A percentile compares a stretch with the other conserved stretches of the same genome.
These are phyloP conservation scores for Muntiacus reevesi DNA, from an alignment of 2,113 vertebrate species.

Conservation along the genomic window DNA sequence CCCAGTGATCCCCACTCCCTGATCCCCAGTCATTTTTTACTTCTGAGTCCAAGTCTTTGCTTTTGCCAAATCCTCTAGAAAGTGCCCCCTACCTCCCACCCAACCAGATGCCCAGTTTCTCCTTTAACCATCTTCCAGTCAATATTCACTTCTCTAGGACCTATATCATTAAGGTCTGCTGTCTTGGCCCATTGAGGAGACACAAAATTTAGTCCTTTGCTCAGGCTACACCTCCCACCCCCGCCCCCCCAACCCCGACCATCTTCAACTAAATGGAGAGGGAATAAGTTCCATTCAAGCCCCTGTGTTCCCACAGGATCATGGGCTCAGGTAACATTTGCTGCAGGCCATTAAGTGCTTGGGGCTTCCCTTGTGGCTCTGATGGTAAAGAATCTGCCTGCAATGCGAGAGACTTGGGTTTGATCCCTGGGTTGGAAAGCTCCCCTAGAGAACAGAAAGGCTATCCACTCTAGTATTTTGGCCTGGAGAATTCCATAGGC, in stretches of 20 bases:
- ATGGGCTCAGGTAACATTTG: not conserved
- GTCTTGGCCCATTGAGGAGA: not conserved
- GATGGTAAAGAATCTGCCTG: not conserved
- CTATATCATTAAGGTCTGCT: not conserved
- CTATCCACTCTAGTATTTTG: not conserved
- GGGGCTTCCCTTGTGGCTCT: not conserved
- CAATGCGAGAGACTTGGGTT: not conserved
- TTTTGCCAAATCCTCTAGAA: conserved; percentile 1
- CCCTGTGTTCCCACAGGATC: not conserved
- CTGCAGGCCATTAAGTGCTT: not conserved
- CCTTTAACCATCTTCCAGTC: not conserved
- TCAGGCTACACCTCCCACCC: not conserved
- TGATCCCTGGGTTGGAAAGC: not conserved
- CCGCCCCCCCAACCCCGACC: not conserved
- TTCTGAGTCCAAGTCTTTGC: not conserved
- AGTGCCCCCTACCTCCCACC: not conserved
- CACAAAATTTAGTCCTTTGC: not conserved
- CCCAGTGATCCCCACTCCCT: not conserved
- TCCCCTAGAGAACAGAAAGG: not conserved
- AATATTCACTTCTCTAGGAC: not conserved
- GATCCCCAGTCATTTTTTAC: not conserved
- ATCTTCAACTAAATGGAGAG: not conserved
- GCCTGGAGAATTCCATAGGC: not conserved
- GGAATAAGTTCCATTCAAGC: not conserved
- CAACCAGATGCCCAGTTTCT: not conserved